Percentiles rank a stretch among this genome's conserved stretches.
These are phyloP conservation scores for Harpagus bidentatus DNA, from an alignment of 2,113 vertebrate genomes.

Conservation along the genomic window DNA sequence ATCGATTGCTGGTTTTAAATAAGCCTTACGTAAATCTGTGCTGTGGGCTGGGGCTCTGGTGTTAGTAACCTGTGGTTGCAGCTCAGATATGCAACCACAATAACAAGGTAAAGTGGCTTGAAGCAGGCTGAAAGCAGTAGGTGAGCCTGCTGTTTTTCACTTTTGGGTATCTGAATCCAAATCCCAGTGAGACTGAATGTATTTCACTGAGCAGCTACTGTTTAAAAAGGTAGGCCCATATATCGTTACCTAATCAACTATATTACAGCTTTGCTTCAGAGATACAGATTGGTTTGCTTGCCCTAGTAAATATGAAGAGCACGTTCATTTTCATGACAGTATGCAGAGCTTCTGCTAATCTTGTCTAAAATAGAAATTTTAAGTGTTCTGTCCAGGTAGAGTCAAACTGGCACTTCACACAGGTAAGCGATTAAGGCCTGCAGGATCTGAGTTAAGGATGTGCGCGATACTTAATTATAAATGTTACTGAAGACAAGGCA, in stretches of 20 bases:
- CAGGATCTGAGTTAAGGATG: background rate
- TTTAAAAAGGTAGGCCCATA: background rate
- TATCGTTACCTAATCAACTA: background rate
- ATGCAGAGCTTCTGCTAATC: background rate
- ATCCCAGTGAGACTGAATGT: background rate
- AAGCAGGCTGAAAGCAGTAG: background rate
- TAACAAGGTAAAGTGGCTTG: background rate
- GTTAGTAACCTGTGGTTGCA: background rate
- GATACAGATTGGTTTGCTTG: background rate
- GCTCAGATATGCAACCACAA: background rate
- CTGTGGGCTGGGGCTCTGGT: background rate
- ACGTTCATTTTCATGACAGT: background rate
- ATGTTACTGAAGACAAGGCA: background rate
- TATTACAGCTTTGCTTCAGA: background rate
- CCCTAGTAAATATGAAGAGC: background rate
- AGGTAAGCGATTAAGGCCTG: background rate
- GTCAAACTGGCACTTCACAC: background rate
- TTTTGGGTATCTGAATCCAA: background rate
- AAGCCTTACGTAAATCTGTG: rapidly evolving
- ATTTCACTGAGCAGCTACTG: background rate
- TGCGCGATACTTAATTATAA: background rate
- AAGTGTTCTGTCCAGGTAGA: background rate
- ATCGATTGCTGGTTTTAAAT: background rate
- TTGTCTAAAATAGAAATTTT: background rate
- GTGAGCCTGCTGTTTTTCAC: background rate